A percentile compares a stretch with the other conserved stretches of the same genome.
Conservation (phyloP, 2,888 invertebrate genomes). For the Chirona hameri region DNA sequence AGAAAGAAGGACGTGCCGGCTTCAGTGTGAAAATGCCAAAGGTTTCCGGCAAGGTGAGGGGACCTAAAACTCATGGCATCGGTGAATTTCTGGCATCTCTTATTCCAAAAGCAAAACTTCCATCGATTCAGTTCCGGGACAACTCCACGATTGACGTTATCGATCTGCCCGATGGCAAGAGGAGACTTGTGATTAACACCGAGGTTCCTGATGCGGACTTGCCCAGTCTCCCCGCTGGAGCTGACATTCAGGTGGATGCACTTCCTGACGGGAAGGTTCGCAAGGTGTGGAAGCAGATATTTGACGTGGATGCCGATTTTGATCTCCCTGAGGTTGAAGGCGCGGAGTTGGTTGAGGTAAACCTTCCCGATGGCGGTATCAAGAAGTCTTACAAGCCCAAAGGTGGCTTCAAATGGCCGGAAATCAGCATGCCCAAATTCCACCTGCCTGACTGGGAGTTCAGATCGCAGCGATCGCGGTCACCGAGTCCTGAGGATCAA, state of each 20-base stretch:
- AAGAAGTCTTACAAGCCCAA: slow-evolving; percentile 1
- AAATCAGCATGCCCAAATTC: background rate
- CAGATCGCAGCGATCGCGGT: background rate
- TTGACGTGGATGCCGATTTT: slow-evolving; percentile 32
- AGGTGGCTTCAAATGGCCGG: background rate
- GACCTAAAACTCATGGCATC: background rate
- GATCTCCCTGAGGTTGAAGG: slow-evolving; percentile 32
- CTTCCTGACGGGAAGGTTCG: background rate
- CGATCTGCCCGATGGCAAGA: background rate
- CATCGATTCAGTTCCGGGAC: background rate
- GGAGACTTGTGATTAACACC: background rate
- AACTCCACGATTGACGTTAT: background rate
- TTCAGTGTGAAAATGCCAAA: slow-evolving; percentile 3
- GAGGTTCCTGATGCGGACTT: background rate
- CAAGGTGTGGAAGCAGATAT: background rate
- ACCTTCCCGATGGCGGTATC: background rate
- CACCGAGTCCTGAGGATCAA: background rate
- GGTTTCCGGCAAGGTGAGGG: background rate
- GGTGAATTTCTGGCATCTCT: background rate
- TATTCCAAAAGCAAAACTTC: background rate
- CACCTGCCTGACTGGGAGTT: background rate
- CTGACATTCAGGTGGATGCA: background rate
- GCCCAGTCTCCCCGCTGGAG: background rate
- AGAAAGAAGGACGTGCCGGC: background rate
- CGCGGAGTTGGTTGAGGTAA: slow-evolving; percentile 34